These are phyloP conservation scores for Pristionchus maxplancki DNA, from an alignment of 2,888 invertebrate species.

Conservation along the genomic window DNA sequence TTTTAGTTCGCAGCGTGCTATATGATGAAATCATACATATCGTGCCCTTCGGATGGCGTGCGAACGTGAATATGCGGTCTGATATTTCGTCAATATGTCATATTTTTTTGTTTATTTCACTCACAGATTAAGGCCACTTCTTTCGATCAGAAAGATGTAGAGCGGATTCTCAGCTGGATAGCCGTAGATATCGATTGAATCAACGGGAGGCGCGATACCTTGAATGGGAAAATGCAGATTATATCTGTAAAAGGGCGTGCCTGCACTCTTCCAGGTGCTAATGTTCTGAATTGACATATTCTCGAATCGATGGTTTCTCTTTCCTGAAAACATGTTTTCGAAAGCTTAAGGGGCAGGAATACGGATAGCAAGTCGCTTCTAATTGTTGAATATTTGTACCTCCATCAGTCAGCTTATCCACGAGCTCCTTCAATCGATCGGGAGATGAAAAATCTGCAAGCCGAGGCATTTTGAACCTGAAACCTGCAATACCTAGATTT, in stretches of 20 bases:
- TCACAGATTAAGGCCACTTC: not conserved
- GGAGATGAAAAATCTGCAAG: not conserved
- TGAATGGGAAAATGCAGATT: not conserved
- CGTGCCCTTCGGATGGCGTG: not conserved
- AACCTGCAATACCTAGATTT: not conserved
- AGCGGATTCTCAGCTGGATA: constrained; percentile 4
- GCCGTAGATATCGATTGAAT: not conserved
- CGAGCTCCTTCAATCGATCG: not conserved
- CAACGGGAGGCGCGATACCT: not conserved
- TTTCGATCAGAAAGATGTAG: not conserved
- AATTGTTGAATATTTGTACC: not conserved
- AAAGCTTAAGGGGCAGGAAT: too few species aligned
- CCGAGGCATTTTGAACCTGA: not conserved
- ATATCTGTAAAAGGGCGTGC: not conserved
- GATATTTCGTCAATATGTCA: too few species aligned
- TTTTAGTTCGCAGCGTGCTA: too few species aligned
- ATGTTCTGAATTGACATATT: not conserved
- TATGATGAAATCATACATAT: not conserved
- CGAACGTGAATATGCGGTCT: not conserved
- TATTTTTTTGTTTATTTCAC: too few species aligned
- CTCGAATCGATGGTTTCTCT: not conserved
- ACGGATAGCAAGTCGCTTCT: too few species aligned
- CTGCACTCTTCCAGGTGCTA: not conserved
- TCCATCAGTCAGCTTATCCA: not conserved
- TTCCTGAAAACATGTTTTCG: too few species aligned